A percentile compares a stretch with the other conserved stretches of the same genome.
These are phyloP conservation scores for Trichogramma pretiosum DNA, from an alignment of 1,140 invertebrate species.

Conservation along the genomic window DNA sequence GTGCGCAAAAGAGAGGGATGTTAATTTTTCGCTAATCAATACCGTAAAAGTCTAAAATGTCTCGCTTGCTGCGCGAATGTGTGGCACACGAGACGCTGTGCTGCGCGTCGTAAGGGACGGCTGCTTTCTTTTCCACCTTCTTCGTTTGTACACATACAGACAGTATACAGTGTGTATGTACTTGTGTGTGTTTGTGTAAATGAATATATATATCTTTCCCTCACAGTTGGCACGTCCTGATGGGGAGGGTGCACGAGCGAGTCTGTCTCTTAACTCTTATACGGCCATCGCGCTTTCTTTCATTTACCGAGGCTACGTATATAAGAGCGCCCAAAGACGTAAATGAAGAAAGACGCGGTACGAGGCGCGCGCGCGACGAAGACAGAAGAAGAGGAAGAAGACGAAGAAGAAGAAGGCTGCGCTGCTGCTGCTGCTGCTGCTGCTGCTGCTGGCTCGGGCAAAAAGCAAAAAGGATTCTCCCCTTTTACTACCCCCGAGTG, in stretches of 20 bases:
- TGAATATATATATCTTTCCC: background rate
- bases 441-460: too few relatives aligned
- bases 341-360: constrained; percentile 19
- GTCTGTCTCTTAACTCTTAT: constrained; percentile 7
- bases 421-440: too few relatives aligned
- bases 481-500: too few relatives aligned
- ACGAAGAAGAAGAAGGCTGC: too few relatives aligned
- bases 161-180: too few relatives aligned
- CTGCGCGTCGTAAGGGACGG: constrained; percentile 13
- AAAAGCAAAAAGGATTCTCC: constrained; percentile 16
- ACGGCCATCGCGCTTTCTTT: constrained; percentile 9
- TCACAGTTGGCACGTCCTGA: constrained; percentile 1
- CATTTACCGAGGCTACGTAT: constrained; percentile 7
- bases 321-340: constrained; percentile 19
- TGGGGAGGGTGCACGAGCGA: too few relatives aligned
- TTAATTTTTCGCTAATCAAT: constrained; percentile 41
- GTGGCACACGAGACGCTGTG: constrained; percentile 21
- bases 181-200: constrained; percentile 2
- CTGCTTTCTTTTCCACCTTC: background rate
- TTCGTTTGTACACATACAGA: too few relatives aligned
- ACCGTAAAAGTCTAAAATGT: constrained; percentile 43
- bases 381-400: constrained; percentile 34
- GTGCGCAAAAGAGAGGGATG: constrained; percentile 2
- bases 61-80: constrained; percentile 40
- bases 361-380: constrained; percentile 30